These are phyloP conservation scores for Amazonetta brasiliensis DNA, from an alignment of 2,797 vertebrate species.

Conservation along the genomic window DNA sequence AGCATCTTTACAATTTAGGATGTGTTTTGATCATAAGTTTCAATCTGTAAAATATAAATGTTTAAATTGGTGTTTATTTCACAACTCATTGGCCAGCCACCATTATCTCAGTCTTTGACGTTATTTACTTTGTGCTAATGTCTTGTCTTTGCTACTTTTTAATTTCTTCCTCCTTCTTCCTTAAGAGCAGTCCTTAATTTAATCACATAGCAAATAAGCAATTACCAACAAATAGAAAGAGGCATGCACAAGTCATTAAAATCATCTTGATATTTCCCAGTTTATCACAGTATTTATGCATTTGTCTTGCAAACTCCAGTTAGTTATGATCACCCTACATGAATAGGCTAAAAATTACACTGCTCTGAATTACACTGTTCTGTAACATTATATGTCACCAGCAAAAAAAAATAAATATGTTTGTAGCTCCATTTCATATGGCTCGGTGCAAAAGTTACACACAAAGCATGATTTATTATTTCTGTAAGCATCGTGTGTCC, in stretches of 20 bases:
- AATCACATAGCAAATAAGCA: constrained; percentile 1
- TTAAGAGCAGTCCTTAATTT: neutral
- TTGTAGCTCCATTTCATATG: constrained; percentile 19
- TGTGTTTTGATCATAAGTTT: neutral
- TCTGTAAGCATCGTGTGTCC: neutral
- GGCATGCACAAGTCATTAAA: neutral
- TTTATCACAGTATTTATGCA: neutral
- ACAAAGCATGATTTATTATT: constrained; percentile 27
- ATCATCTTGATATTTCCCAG: neutral
- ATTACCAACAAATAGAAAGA: neutral
- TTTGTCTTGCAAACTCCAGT: neutral
- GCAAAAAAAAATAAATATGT: neutral
- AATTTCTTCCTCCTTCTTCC: constrained; percentile 14
- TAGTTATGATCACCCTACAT: neutral
- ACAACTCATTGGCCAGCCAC: neutral
- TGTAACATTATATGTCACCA: neutral
- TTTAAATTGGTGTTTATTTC: neutral
- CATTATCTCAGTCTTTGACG: neutral
- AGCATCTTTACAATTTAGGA: neutral
- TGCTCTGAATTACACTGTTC: neutral
- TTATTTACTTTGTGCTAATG: neutral
- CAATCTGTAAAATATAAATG: neutral
- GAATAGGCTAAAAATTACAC: neutral
- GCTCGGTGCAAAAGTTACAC: neutral
- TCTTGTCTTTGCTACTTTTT: neutral